Conservation (phyloP, 2,888 invertebrate genomes). For the Pogonocherus hispidulus region DNA sequence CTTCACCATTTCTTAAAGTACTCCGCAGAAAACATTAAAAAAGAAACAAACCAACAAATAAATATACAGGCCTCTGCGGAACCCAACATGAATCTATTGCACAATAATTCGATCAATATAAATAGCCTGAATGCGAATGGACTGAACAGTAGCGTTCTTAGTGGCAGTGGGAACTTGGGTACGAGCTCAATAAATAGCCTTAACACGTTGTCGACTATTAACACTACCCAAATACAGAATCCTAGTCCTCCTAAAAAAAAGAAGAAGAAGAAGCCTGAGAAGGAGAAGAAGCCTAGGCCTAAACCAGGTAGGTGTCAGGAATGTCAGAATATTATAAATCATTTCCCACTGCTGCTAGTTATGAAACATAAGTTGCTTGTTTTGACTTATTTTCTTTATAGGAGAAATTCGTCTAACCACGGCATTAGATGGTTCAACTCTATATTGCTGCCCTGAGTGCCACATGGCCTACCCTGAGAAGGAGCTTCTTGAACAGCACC, state of each 20-base stretch:
- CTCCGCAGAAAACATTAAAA: slow-evolving; percentile 82
- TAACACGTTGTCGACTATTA: slow-evolving; percentile 68
- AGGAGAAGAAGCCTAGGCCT: slow-evolving; percentile 86
- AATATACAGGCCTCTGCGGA: slow-evolving; percentile 51
- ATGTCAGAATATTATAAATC: not conserved
- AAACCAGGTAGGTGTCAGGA: slow-evolving; percentile 75
- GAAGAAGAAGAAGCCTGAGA: slow-evolving; percentile 83
- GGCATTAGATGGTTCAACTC: slow-evolving; percentile 85
- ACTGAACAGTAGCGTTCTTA: slow-evolving; percentile 10
- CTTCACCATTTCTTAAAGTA: slow-evolving; percentile 88
- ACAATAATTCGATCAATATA: slow-evolving; percentile 54
- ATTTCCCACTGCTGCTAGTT: too few relatives aligned
- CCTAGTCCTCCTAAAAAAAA: slow-evolving; percentile 74
- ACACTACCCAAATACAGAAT: slow-evolving; percentile 63
- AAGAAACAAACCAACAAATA: slow-evolving; percentile 74
- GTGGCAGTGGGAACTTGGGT: slow-evolving; percentile 51
- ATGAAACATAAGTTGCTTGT: too few relatives aligned
- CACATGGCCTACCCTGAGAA: slow-evolving; percentile 92
- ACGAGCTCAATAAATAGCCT: slow-evolving; percentile 55
- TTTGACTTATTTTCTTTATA: slow-evolving; percentile 20
- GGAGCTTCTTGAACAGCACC: slow-evolving; percentile 85
- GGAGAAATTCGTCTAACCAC: slow-evolving; percentile 83
- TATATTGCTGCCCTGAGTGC: slow-evolving; percentile 90
- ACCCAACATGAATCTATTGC: slow-evolving; percentile 60
- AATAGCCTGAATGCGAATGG: slow-evolving; percentile 62